phyloP scores from a whole-genome alignment of 2,888 invertebrate species.

The Microctonus aethiopoides region DNA sequence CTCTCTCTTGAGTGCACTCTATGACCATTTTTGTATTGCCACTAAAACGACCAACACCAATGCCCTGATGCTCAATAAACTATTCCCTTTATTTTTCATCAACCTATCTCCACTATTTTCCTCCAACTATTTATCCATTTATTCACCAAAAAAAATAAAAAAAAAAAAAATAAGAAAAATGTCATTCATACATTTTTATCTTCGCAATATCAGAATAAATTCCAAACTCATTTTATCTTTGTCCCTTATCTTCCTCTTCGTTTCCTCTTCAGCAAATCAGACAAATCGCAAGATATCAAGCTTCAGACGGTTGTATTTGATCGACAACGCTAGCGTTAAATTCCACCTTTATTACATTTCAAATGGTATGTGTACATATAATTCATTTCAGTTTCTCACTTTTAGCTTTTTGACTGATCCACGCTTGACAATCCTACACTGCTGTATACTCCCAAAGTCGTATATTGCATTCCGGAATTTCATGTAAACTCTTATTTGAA shows the following conservation, averaged over 20 bases:
- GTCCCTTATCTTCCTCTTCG: not conserved
- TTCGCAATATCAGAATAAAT: not conserved
- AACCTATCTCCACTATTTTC: not conserved
- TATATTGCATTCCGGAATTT: slow-evolving; percentile 4
- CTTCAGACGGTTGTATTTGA: slow-evolving; percentile 10
- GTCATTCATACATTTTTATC: not conserved
- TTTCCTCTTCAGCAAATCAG: not conserved
- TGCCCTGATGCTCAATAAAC: slow-evolving; percentile 18
- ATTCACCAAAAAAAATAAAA: not conserved
- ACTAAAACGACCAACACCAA: slow-evolving; percentile 4
- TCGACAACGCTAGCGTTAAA: not conserved
- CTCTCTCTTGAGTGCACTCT: not conserved
- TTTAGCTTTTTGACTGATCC: not conserved
- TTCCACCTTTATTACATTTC: not conserved
- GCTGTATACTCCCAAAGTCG: not conserved
- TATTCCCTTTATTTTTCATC: slow-evolving; percentile 1
- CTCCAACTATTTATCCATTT: not conserved
- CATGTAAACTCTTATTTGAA: not conserved
- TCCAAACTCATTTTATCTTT: not conserved
- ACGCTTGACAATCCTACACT: not conserved
- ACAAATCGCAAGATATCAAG: not conserved
- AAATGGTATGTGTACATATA: not conserved
- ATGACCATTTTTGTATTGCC: not conserved
- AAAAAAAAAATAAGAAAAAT: not conserved
- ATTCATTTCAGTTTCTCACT: not conserved